Evolutionary conservation across 2,113 vertebrate species (phyloP).

Genomic region (Rattus norvegicus): DNA sequence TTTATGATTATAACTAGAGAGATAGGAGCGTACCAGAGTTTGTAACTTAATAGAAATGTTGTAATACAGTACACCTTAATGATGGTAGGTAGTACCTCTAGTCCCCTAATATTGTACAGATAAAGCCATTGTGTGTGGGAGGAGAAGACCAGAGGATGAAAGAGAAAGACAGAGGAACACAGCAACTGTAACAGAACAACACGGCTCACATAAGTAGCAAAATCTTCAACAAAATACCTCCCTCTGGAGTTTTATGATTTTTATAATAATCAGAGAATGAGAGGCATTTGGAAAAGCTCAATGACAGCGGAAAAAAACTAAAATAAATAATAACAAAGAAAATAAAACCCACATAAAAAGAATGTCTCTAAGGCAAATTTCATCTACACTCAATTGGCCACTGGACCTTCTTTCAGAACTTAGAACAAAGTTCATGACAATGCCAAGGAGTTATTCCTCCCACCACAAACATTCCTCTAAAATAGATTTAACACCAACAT

Average conservation of each 20-base stretch:
- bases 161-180: not conserved
- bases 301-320: constrained; percentile 27
- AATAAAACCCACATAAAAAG: not conserved
- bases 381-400: constrained; percentile 47
- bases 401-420: constrained; percentile 15
- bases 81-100: not conserved
- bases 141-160: not conserved
- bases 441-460: not conserved
- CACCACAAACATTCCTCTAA: not conserved
- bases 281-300: constrained; percentile 6
- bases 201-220: not conserved
- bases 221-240: constrained; percentile 12
- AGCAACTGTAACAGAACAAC: not conserved
- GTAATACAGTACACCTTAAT: not conserved
- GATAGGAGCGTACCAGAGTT: not conserved
- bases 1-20: not conserved
- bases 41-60: not conserved
- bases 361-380: constrained; percentile 15
- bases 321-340: not conserved
- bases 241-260: not conserved
- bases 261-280: not conserved
- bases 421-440: not conserved
- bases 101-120: not conserved
- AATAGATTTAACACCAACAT: not conserved
- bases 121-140: not conserved